Percentiles rank a stretch among this genome's conserved stretches.
Evolutionary conservation across 2,888 invertebrate genomes (phyloP).

Genomic region (Temnothorax unifasciatus): DNA sequence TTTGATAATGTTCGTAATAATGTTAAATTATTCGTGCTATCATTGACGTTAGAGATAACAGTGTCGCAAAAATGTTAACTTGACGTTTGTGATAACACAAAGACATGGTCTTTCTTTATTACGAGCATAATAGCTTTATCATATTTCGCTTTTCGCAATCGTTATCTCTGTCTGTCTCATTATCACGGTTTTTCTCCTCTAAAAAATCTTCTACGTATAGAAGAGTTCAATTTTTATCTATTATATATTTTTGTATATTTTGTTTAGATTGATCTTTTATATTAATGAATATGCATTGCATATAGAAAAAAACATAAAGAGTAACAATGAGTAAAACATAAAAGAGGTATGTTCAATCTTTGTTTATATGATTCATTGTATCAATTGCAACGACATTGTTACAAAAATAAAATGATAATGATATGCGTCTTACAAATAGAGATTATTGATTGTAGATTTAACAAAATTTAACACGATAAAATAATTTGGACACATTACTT

Average conservation of each 20-base stretch:
- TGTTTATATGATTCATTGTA: background rate
- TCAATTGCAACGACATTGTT: background rate
- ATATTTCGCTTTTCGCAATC: background rate
- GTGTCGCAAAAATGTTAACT: background rate
- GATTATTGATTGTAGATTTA: background rate
- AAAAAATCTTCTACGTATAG: background rate
- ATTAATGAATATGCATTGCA: background rate
- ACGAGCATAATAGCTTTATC: background rate
- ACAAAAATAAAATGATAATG: background rate
- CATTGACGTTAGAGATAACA: background rate
- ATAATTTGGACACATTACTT: background rate
- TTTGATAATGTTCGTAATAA: background rate
- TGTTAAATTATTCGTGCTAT: background rate
- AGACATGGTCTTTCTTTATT: background rate
- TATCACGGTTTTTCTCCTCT: background rate
- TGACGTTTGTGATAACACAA: background rate
- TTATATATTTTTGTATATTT: background rate
- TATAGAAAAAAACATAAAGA: background rate
- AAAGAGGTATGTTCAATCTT: background rate
- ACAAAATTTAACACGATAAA: background rate
- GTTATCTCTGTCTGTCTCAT: background rate
- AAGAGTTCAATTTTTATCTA: background rate
- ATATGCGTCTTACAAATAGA: background rate
- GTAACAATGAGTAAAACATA: background rate
- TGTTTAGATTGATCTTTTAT: background rate